phyloP scores from a whole-genome alignment of 1,140 invertebrate genomes.

The Orussus abietinus region DNA sequence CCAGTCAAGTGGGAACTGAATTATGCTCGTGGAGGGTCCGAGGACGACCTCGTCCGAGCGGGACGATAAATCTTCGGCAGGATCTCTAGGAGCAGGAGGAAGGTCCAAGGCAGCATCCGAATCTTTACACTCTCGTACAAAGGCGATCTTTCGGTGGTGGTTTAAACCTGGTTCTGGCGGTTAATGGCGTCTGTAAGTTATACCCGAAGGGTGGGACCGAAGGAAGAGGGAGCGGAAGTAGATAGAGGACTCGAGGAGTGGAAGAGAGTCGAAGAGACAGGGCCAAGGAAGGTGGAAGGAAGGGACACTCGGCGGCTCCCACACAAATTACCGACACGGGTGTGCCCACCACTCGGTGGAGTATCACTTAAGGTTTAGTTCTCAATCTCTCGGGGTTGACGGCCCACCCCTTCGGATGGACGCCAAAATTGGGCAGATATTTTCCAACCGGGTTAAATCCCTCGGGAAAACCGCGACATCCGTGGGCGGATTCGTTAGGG shows the following conservation, averaged over 20 bases:
- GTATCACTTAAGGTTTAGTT: slow-evolving; percentile 35
- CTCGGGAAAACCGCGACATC: too few relatives aligned
- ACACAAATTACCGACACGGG: slow-evolving; percentile 38
- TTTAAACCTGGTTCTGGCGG: slow-evolving; percentile 31
- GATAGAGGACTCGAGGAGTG: slow-evolving; percentile 17
- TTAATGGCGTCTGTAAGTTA: slow-evolving; percentile 36
- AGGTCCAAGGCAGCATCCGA: slow-evolving; percentile 20
- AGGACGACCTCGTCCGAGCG: too few relatives aligned
- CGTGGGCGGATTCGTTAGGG: too few relatives aligned
- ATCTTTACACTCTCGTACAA: slow-evolving; percentile 30
- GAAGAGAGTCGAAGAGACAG: slow-evolving; percentile 5
- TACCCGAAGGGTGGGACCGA: slow-evolving; percentile 9
- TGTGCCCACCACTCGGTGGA: slow-evolving; percentile 22
- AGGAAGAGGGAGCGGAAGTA: background rate
- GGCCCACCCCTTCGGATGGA: too few relatives aligned
- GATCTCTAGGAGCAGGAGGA: too few relatives aligned
- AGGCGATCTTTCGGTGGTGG: slow-evolving; percentile 19
- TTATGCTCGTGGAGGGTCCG: too few relatives aligned
- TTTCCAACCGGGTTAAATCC: too few relatives aligned
- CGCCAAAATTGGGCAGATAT: too few relatives aligned
- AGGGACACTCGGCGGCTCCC: slow-evolving; percentile 32
- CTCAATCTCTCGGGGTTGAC: slow-evolving; percentile 29
- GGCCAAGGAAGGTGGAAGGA: slow-evolving; percentile 4
- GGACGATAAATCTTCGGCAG: too few relatives aligned
- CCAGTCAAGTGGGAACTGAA: too few relatives aligned